A percentile compares a stretch with the other conserved stretches of the same genome.
Evolutionary conservation across 1,140 invertebrate species (phyloP).

Genomic region (Trigoniulus corallinus): DNA sequence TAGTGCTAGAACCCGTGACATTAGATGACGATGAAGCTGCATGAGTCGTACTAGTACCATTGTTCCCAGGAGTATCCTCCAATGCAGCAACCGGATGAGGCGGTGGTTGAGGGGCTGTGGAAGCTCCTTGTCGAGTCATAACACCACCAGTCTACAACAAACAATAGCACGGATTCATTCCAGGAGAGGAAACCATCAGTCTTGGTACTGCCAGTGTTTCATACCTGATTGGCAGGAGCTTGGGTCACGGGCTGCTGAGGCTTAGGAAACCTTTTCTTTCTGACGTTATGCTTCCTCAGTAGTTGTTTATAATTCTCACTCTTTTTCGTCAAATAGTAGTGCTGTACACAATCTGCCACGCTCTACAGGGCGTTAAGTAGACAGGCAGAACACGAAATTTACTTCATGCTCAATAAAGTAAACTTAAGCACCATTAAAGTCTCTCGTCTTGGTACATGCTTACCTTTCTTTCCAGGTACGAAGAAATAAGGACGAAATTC

Average conservation of each 20-base stretch:
- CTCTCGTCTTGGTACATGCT: background rate
- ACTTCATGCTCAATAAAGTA: slow-evolving; percentile 38
- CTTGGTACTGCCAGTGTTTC: no score
- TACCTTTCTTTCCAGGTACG: slow-evolving; percentile 72
- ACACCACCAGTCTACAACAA: no score
- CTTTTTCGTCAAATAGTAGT: slow-evolving; percentile 96
- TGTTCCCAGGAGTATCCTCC: no score
- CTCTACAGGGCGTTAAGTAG: no score
- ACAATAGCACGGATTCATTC: no score
- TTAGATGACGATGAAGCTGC: no score
- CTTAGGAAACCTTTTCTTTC: slow-evolving; percentile 23
- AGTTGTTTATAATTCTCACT: slow-evolving; percentile 93
- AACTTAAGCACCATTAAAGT: background rate
- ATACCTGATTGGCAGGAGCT: slow-evolving; percentile 9
- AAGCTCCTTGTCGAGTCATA: no score
- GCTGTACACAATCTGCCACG: slow-evolving; percentile 79
- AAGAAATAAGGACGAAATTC: slow-evolving; percentile 85
- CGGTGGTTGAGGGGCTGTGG: no score
- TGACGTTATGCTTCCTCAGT: slow-evolving; percentile 60
- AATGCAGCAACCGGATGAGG: background rate
- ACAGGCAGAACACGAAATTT: no score
- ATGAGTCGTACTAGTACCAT: no score
- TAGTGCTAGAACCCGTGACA: no score
- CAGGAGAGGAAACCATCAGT: no score
- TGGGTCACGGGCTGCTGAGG: slow-evolving; percentile 11